These are phyloP conservation scores for Lasioglossum lativentre DNA, from an alignment of 2,888 invertebrate genomes.

Conservation along the genomic window DNA sequence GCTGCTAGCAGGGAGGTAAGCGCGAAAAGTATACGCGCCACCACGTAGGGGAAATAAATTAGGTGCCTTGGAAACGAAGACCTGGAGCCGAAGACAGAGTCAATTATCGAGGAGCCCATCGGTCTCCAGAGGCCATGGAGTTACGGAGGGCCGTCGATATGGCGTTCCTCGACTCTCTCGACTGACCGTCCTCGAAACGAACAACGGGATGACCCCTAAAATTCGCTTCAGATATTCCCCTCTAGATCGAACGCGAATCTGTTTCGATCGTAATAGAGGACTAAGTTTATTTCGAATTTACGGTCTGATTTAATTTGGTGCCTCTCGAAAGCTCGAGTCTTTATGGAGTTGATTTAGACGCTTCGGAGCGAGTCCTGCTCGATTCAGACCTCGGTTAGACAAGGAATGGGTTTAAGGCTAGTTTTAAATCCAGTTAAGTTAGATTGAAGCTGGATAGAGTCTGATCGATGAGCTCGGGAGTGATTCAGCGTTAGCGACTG, in stretches of 20 bases:
- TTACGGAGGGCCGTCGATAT: conserved; percentile 58
- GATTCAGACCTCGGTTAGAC: neutral
- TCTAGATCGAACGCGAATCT: neutral
- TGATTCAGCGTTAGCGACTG: neutral
- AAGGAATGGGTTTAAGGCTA: neutral
- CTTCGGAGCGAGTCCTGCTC: neutral
- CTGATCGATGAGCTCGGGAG: neutral
- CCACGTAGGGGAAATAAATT: conserved; percentile 76
- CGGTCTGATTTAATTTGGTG: neutral
- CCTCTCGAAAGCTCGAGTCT: neutral
- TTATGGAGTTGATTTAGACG: neutral
- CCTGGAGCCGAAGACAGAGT: conserved; percentile 76
- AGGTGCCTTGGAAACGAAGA: conserved; percentile 70
- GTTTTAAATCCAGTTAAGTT: neutral
- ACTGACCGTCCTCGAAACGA: conserved; percentile 47
- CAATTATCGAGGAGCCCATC: conserved; percentile 77
- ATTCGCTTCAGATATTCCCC: conserved; percentile 24
- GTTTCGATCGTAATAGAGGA: neutral
- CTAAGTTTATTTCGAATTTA: neutral
- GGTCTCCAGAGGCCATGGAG: conserved; percentile 69
- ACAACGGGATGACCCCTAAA: conserved; percentile 29
- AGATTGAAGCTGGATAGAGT: neutral
- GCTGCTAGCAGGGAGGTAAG: conserved; percentile 34
- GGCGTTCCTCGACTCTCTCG: conserved; percentile 38
- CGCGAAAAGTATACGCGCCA: conserved; percentile 69